Percentiles rank a stretch among this genome's conserved stretches.
Conservation (phyloP, 37 sponge, comb jelly and placozoan genomes). For the Chondrilla cf. caribensis region DNA sequence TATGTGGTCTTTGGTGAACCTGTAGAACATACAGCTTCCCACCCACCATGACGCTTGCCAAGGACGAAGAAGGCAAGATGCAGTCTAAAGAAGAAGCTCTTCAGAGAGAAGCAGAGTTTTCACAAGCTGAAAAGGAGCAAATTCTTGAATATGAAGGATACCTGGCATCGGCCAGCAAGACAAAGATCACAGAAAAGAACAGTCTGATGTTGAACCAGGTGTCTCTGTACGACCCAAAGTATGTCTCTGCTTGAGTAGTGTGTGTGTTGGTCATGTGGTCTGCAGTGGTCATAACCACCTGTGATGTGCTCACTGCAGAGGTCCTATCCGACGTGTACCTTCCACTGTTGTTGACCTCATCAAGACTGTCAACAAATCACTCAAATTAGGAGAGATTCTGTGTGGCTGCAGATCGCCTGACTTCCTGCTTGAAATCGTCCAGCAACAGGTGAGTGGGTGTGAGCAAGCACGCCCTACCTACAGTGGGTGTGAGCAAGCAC, state of each 20-base stretch:
- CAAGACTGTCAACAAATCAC: slow-evolving; percentile 54
- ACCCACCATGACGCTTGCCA: slow-evolving; percentile 45
- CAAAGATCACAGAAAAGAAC: slow-evolving; percentile 78
- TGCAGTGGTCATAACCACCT: not conserved
- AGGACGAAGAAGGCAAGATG: slow-evolving; percentile 16
- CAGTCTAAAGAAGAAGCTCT: slow-evolving; percentile 50
- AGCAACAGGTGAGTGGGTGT: slow-evolving; percentile 55
- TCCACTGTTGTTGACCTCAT: slow-evolving; percentile 75
- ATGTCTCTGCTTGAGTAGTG: slow-evolving; percentile 19
- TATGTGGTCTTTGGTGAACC: no score
- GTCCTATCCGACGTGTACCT: slow-evolving; percentile 76
- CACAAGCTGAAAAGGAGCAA: slow-evolving; percentile 66
- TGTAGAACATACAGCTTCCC: slow-evolving; percentile 76
- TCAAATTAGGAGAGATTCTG: slow-evolving; percentile 76
- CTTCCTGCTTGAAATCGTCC: slow-evolving; percentile 92
- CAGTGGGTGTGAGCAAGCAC: not conserved
- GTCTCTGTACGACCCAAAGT: slow-evolving; percentile 72
- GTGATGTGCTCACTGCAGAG: slow-evolving; percentile 48
- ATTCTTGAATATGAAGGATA: slow-evolving; percentile 89
- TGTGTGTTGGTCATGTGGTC: slow-evolving; percentile 1
- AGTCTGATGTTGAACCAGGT: slow-evolving; percentile 92
- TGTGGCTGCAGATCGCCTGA: slow-evolving; percentile 91
- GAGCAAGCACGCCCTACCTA: not conserved
- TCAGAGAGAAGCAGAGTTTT: slow-evolving; percentile 47
- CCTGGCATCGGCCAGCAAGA: slow-evolving; percentile 56